Conservation (phyloP, 2,888 invertebrate species). For the Ormyrus labotus region DNA sequence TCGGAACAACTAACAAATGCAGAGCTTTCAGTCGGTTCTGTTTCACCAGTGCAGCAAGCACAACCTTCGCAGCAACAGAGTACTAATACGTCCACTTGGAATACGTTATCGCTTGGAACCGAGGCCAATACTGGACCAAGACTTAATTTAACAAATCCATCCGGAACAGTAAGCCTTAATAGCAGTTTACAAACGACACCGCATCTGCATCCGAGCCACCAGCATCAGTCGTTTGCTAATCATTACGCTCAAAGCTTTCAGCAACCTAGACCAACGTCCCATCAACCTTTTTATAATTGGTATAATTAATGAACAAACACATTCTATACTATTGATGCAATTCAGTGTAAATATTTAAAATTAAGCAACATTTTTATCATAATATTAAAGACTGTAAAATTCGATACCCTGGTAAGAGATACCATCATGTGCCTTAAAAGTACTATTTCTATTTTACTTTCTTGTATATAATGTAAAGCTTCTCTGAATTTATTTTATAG, state of each 20-base stretch:
- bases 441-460: too few species aligned
- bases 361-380: too few species aligned
- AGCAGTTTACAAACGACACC: conserved; percentile 14
- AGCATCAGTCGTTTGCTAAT: conserved; percentile 68
- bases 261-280: conserved; percentile 68
- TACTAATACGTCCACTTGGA: conserved; percentile 65
- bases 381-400: too few species aligned
- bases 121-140: conserved; percentile 14
- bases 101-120: conserved; percentile 58
- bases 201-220: conserved; percentile 56
- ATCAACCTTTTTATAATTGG: conserved; percentile 70
- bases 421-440: too few species aligned
- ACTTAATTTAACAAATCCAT: conserved; percentile 64
- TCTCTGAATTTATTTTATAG: too few species aligned
- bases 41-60: conserved; percentile 65
- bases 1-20: conserved; percentile 66
- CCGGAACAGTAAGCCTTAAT: background rate
- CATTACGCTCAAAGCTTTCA: conserved; percentile 69
- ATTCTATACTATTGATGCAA: too few species aligned
- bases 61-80: conserved; percentile 52
- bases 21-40: conserved; percentile 67
- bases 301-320: conserved; percentile 55
- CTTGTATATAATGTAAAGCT: too few species aligned
- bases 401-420: too few species aligned
- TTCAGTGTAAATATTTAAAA: too few species aligned